Conservation (phyloP, 2,797 vertebrate species). For the Epinephelus coioides region DNA sequence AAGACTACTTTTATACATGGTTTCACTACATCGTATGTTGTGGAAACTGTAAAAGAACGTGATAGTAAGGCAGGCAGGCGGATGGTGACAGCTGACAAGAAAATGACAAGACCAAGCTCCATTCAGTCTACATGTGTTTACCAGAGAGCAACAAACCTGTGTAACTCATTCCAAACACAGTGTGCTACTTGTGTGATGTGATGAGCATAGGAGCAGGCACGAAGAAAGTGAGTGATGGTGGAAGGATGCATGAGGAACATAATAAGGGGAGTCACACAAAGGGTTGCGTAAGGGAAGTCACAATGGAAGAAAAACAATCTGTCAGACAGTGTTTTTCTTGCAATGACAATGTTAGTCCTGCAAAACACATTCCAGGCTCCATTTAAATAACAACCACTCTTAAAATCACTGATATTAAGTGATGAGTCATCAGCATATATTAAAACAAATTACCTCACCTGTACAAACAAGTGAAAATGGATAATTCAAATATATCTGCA, state of each 20-base stretch:
- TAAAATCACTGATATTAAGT: neutral
- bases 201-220: neutral
- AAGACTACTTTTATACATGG: slow-evolving; percentile 19
- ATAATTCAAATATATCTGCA: neutral
- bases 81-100: slow-evolving; percentile 26
- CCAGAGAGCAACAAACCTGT: slow-evolving; percentile 6
- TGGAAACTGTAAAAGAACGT: neutral
- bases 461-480: neutral
- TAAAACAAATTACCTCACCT: neutral
- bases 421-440: neutral
- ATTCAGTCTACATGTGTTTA: slow-evolving; percentile 3
- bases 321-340: neutral
- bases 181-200: neutral
- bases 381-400: neutral
- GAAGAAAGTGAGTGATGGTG: neutral
- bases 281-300: too few species aligned
- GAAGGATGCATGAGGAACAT: neutral
- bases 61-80: neutral
- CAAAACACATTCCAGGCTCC: neutral
- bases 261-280: neutral
- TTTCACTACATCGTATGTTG: neutral
- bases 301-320: neutral
- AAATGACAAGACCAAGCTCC: neutral
- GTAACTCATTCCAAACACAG: neutral
- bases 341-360: neutral